These are phyloP conservation scores for Pogonomyrmex barbatus DNA, from an alignment of 1,140 invertebrate genomes.

Conservation along the genomic window DNA sequence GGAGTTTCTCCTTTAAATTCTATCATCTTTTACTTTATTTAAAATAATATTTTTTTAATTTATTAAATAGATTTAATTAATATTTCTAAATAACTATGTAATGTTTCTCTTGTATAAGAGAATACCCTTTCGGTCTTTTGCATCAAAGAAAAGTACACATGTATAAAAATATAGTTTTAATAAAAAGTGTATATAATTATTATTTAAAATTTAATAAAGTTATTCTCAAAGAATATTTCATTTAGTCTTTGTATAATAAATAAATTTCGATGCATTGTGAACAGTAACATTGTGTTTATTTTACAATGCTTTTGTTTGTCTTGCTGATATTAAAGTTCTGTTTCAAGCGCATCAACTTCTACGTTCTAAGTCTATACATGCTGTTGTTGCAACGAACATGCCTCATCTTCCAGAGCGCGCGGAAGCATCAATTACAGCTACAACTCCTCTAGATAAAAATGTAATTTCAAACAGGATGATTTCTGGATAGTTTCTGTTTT, in stretches of 20 bases:
- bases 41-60: background rate
- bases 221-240: background rate
- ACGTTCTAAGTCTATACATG: slow-evolving; percentile 6
- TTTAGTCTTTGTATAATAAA: background rate
- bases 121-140: background rate
- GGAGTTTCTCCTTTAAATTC: background rate
- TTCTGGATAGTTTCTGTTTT: background rate
- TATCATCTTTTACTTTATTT: background rate
- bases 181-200: slow-evolving; percentile 4
- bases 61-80: background rate
- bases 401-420: slow-evolving; percentile 33
- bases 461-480: slow-evolving; percentile 15
- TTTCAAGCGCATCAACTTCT: background rate
- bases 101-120: background rate
- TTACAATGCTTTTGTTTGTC: slow-evolving; percentile 3
- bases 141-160: background rate
- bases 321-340: background rate
- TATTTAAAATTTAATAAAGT: background rate
- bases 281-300: background rate
- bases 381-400: slow-evolving; percentile 45
- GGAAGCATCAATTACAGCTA: slow-evolving; percentile 11
- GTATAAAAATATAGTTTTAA: background rate
- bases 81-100: background rate
- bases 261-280: background rate
- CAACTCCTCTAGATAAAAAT: slow-evolving; percentile 27